phyloP scores from a whole-genome alignment of 2,797 vertebrate species.

The Coluber constrictor region DNA sequence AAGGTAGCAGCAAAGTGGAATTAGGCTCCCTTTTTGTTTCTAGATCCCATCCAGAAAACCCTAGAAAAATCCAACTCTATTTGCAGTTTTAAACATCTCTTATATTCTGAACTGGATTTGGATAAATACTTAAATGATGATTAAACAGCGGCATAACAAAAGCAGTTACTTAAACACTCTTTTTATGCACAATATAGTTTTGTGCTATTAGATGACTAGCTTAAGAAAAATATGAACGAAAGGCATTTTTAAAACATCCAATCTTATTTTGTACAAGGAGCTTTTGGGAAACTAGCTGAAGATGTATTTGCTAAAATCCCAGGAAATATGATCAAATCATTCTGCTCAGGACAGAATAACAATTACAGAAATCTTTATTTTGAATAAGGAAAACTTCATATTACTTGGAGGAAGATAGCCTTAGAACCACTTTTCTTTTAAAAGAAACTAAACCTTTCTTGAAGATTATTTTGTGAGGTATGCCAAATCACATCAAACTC shows the following conservation, averaged over 20 bases:
- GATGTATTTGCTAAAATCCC: no score
- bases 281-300: not conserved
- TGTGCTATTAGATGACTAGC: not conserved
- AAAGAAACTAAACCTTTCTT: not conserved
- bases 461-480: not conserved
- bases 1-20: not conserved
- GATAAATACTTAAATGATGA: not conserved
- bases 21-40: not conserved
- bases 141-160: not conserved
- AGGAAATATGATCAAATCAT: not conserved
- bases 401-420: not conserved
- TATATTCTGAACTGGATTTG: not conserved
- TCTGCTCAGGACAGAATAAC: not conserved
- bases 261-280: not conserved
- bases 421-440: not conserved
- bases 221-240: not conserved
- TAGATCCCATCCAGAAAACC: not conserved
- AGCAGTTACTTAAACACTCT: not conserved
- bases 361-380: not conserved
- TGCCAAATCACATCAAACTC: not conserved
- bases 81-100: not conserved
- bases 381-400: not conserved
- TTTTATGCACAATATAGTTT: not conserved
- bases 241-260: not conserved
- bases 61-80: not conserved